Evolutionary conservation across 1,140 invertebrate species (phyloP).

Genomic region (Druon quercuslanigerum): DNA sequence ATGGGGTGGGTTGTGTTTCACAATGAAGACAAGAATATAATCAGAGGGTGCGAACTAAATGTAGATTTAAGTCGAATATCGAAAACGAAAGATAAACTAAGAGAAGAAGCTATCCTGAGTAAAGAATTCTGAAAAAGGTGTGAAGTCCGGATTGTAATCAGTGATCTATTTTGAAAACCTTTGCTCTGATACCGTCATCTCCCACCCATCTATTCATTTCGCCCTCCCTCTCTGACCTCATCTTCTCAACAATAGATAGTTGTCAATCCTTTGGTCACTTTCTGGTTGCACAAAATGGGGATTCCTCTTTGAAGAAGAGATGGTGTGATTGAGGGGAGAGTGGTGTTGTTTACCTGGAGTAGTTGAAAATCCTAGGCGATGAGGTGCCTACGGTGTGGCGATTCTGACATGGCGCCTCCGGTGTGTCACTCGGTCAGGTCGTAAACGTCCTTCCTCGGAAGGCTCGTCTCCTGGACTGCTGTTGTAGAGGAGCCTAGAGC

Average conservation of each 20-base stretch:
- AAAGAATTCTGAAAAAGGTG: not conserved
- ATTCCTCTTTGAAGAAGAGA: not conserved
- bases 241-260: conserved; percentile 20
- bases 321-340: not conserved
- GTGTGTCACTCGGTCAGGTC: conserved; percentile 55
- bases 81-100: not conserved
- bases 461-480: conserved; percentile 73
- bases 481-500: conserved; percentile 67
- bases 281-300: not conserved
- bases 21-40: conserved; percentile 4
- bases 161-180: not conserved
- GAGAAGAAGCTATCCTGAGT: too few relatives aligned
- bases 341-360: conserved; percentile 65
- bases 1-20: not conserved
- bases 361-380: conserved; percentile 67
- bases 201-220: conserved; percentile 1
- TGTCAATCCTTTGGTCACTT: conserved; percentile 21
- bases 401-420: conserved; percentile 50
- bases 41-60: conserved; percentile 6
- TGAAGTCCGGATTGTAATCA: not conserved
- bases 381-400: conserved; percentile 55
- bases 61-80: not conserved
- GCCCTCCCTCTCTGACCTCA: conserved; percentile 12
- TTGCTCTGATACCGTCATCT: not conserved
- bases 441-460: conserved; percentile 69